Conservation (phyloP, 2,113 vertebrate species). For the Dipodomys ordii region DNA sequence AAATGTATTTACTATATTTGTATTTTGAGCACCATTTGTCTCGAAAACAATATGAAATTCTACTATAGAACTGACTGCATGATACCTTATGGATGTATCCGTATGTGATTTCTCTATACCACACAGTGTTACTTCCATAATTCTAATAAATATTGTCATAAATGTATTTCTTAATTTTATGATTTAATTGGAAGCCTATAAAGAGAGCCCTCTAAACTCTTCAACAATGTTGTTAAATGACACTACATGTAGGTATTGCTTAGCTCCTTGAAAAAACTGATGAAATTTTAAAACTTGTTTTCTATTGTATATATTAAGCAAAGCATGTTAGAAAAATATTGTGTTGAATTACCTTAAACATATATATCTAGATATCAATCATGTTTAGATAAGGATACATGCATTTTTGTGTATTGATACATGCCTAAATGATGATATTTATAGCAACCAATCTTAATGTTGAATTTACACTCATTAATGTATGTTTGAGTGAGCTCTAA, state of each 20-base stretch:
- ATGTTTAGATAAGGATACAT: not conserved
- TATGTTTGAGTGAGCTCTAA: not conserved
- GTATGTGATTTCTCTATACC: too few species aligned
- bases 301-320: not conserved
- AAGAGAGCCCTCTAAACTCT: too few species aligned
- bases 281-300: not conserved
- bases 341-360: not conserved
- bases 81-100: too few species aligned
- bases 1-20: conserved; percentile 65
- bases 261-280: not conserved
- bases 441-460: not conserved
- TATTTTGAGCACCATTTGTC: conserved; percentile 14
- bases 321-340: not conserved
- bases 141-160: conserved; percentile 33
- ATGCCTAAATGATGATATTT: not conserved
- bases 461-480: not conserved
- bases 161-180: conserved; percentile 45
- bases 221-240: not conserved
- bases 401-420: not conserved
- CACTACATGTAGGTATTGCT: not conserved
- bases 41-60: conserved; percentile 45
- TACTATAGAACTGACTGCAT: not conserved
- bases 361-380: not conserved
- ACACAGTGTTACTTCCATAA: conserved; percentile 21
- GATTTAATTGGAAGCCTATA: not conserved